phyloP scores from a whole-genome alignment of 1,140 invertebrate genomes.

The Cheumatopsyche charites region DNA sequence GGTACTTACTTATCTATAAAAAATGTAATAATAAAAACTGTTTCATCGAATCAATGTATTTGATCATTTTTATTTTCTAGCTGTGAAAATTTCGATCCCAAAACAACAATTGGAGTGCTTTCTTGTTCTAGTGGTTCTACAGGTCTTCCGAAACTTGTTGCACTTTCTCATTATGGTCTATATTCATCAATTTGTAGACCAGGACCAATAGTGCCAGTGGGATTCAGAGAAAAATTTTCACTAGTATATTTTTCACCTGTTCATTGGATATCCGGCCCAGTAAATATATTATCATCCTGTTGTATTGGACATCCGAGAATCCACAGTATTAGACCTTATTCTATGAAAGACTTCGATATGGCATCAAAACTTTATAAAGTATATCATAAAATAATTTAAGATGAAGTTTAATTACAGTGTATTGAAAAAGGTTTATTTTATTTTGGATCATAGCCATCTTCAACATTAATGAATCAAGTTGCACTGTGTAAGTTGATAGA shows the following conservation, averaged over 20 bases:
- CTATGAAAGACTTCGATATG: conserved; percentile 1
- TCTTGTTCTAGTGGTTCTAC: conserved; percentile 44
- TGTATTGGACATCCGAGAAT: conserved; percentile 16
- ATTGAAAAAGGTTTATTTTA: too few relatives aligned
- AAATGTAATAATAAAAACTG: too few relatives aligned
- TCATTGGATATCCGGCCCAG: conserved; percentile 29
- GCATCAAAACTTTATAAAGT: conserved; percentile 34
- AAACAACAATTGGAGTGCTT: conserved; percentile 35
- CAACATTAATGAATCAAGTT: conserved; percentile 9
- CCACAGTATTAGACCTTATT: conserved; percentile 21
- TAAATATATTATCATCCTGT: conserved; percentile 4
- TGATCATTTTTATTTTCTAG: too few relatives aligned
- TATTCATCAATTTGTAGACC: background rate
- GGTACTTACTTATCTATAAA: conserved; percentile 29
- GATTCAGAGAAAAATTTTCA: background rate
- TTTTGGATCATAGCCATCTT: conserved; percentile 34
- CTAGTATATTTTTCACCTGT: conserved; percentile 29
- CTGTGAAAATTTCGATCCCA: conserved; percentile 42
- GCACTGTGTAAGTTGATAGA: conserved; percentile 17
- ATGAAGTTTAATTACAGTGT: too few relatives aligned
- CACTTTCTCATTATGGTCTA: conserved; percentile 33
- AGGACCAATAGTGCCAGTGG: background rate
- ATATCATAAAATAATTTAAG: background rate
- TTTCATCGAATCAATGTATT: too few relatives aligned
- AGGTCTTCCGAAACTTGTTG: conserved; percentile 43